phyloP scores from a whole-genome alignment of 2,888 invertebrate genomes.

The Deilephila porcellus region DNA sequence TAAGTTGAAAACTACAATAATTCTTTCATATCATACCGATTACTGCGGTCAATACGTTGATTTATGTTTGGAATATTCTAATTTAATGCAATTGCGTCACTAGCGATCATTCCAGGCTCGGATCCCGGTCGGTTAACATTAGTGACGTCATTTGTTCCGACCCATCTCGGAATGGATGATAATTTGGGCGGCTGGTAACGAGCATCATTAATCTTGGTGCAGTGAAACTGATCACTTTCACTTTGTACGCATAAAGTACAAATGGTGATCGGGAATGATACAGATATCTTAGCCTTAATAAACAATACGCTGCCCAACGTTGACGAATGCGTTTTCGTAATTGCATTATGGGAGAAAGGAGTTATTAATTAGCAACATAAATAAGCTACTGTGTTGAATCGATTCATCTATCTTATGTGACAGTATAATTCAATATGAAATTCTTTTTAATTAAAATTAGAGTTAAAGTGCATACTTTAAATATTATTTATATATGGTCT shows the following conservation, averaged over 20 bases:
- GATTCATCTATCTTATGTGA: neutral
- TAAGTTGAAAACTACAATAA: slow-evolving; percentile 55
- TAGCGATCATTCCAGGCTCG: slow-evolving; percentile 52
- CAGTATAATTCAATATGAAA: neutral
- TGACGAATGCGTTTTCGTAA: slow-evolving; percentile 22
- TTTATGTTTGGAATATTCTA: slow-evolving; percentile 63
- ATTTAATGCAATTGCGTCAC: slow-evolving; percentile 61
- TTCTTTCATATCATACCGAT: slow-evolving; percentile 62
- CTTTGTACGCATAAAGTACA: slow-evolving; percentile 47
- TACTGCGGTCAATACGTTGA: slow-evolving; percentile 53
- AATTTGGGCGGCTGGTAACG: slow-evolving; percentile 50
- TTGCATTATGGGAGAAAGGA: slow-evolving; percentile 13
- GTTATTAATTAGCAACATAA: slow-evolving; percentile 5
- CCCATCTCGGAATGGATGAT: slow-evolving; percentile 59
- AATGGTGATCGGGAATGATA: slow-evolving; percentile 42
- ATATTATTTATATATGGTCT: neutral
- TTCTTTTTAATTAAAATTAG: neutral
- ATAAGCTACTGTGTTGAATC: neutral
- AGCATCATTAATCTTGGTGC: slow-evolving; percentile 61
- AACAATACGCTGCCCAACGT: slow-evolving; percentile 17
- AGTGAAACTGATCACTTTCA: slow-evolving; percentile 70
- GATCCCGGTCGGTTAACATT: slow-evolving; percentile 42
- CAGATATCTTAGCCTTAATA: slow-evolving; percentile 31
- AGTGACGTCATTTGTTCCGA: slow-evolving; percentile 39
- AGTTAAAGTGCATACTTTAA: neutral